Evolutionary conservation across 1,140 invertebrate genomes (phyloP), one percentile per base, ranked within the genome.

Genomic region (Tetragonula clypearis): DNA sequence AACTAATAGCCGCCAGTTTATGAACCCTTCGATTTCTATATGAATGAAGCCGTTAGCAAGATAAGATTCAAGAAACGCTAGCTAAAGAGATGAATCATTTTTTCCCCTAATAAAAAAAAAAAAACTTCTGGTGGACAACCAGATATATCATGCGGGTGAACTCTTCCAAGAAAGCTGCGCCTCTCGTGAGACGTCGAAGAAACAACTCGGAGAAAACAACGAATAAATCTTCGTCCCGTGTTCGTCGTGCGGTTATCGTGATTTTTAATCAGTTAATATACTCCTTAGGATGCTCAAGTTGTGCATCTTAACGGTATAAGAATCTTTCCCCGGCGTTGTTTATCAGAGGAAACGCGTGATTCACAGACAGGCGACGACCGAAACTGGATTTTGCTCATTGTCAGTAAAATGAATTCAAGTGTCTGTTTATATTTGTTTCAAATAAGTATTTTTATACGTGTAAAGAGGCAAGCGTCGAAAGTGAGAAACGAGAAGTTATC

Each of bases 241-340:
- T 30, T 74, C 68, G 56, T 81, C 88, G 26, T 30, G 72, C 49
- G 83, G 60, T 49, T 79, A 83, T 84, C 85, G 73, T 5, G 75
- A 65, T 76, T 77, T 77, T 81, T 75, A 80, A 80, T 85, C 84
- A 35, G 60, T 58, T 75, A 58, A 85, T 85, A 80, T 35, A 62
- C 71, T 60, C 35, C 60, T 81, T 79, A 58, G 56, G 68, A 79
- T 84, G 79, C 78, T 53, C 79, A 75, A 41, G 71, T 74, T 68
- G 79, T 73, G 35, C 53, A 30, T 30, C 58, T 73, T 75, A 85
- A 75, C 69, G 71, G 79, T 81, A 81, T 30, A 73, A 73, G 71
- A 81, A 81, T 85, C 71, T 80, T 75, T 62, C 56, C 21, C 15
- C 82, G 8, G 21, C 41, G 76, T 72, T 62, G 82, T 65, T 79